Percentiles rank a stretch among this genome's conserved stretches.
phyloP scores from a whole-genome alignment of 2,888 invertebrate genomes.

The Cetonia aurata region DNA sequence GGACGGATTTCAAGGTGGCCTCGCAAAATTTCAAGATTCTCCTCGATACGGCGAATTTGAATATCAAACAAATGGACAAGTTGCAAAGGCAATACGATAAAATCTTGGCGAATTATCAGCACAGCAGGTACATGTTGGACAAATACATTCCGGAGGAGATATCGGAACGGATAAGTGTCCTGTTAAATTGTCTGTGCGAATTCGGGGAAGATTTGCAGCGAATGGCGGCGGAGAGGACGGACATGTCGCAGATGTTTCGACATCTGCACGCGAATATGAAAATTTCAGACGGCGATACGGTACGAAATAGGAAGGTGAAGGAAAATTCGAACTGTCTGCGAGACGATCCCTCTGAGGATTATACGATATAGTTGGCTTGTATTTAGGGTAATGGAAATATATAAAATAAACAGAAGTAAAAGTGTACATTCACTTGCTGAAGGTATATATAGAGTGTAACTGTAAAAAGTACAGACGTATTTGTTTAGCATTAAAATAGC shows the following conservation, averaged over 20 bases:
- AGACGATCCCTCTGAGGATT: too few species aligned
- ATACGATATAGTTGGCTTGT: too few species aligned
- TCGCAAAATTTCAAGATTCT: conserved; percentile 62
- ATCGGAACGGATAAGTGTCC: conserved; percentile 49
- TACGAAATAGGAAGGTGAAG: too few species aligned
- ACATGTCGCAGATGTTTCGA: conserved; percentile 54
- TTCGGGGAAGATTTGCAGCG: conserved; percentile 52
- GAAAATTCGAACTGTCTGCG: too few species aligned
- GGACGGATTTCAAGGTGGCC: conserved; percentile 59
- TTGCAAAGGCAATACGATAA: conserved; percentile 61
- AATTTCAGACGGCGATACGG: conserved; percentile 1
- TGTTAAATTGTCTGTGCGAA: conserved; percentile 50
- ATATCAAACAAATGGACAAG: conserved; percentile 57
- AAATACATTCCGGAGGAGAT: conserved; percentile 57
- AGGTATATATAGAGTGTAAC: too few species aligned
- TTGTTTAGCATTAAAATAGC: too few species aligned
- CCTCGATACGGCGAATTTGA: conserved; percentile 60
- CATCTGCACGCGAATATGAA: conserved; percentile 50
- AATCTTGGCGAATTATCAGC: conserved; percentile 57
- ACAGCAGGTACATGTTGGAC: conserved; percentile 58
- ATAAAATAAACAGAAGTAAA: too few species aligned
- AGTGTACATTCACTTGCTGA: too few species aligned
- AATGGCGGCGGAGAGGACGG: conserved; percentile 50
- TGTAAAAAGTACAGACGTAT: too few species aligned
- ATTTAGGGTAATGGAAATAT: too few species aligned